Conservation (phyloP, 2,113 vertebrate genomes). For the Gymnarchus niloticus region DNA sequence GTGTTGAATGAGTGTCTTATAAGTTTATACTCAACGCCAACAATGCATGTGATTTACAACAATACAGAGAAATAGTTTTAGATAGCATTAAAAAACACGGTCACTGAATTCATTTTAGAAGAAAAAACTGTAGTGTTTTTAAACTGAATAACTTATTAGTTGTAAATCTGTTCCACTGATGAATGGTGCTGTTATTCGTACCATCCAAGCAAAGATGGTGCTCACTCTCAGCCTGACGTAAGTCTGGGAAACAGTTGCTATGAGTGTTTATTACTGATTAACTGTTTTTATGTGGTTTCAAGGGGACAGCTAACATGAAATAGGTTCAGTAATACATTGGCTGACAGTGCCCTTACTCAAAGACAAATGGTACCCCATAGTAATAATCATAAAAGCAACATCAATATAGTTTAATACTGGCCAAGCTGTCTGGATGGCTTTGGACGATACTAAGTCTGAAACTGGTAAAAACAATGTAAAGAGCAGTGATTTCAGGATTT, state of each 20-base stretch:
- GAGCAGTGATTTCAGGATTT: background rate
- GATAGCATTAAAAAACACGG: too few species aligned
- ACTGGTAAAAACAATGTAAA: background rate
- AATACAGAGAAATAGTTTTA: too few species aligned
- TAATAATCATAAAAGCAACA: background rate
- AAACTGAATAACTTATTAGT: background rate
- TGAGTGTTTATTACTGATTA: background rate
- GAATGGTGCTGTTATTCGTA: background rate
- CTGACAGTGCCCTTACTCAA: background rate
- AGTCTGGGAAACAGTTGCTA: background rate
- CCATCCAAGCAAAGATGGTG: background rate
- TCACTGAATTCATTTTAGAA: background rate
- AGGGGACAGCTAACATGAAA: background rate
- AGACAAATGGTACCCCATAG: background rate
- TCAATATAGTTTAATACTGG: background rate
- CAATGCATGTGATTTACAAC: too few species aligned
- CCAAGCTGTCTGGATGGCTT: background rate
- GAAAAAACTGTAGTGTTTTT: background rate
- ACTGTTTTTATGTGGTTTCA: too few species aligned
- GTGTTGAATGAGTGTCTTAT: too few species aligned
- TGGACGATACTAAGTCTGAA: background rate
- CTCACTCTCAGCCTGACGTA: background rate
- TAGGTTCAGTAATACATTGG: background rate
- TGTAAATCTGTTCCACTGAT: background rate
- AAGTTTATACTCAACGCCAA: too few species aligned